Conservation (phyloP, 2,113 vertebrate species). For the Mobula birostris region DNA sequence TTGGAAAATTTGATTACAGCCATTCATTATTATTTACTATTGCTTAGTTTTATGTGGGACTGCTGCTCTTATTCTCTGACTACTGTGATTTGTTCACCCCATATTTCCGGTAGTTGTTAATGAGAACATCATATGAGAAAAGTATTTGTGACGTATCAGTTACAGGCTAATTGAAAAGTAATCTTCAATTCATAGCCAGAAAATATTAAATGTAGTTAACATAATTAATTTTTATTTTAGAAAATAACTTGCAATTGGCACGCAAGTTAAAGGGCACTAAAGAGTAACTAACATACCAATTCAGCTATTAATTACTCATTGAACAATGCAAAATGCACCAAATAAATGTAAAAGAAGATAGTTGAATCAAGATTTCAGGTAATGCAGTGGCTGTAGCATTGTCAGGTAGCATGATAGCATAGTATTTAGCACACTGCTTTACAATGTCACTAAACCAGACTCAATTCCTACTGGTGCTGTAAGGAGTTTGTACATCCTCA, state of each 20-base stretch:
- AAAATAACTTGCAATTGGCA: neutral
- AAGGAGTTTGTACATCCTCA: too few relatives aligned
- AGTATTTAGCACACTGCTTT: too few relatives aligned
- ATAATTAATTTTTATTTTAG: neutral
- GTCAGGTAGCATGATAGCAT: neutral
- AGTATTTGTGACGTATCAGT: neutral
- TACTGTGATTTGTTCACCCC: neutral
- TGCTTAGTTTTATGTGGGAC: neutral
- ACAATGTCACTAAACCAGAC: too few relatives aligned
- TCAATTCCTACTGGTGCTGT: too few relatives aligned
- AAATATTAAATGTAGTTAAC: conserved; percentile 23
- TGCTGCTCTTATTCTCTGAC: neutral
- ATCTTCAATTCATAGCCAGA: neutral
- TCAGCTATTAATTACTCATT: too few relatives aligned
- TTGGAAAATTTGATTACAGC: neutral
- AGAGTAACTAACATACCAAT: neutral
- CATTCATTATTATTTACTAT: neutral
- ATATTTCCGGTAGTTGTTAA: neutral
- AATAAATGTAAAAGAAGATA: neutral
- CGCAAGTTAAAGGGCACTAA: neutral
- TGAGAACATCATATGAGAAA: neutral
- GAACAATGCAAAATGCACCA: too few relatives aligned
- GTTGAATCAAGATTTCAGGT: neutral
- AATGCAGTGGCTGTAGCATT: neutral
- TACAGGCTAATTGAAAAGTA: conserved; percentile 14